Evolutionary conservation across 2,797 vertebrate species (phyloP).

Genomic region (Silurus aristotelis): DNA sequence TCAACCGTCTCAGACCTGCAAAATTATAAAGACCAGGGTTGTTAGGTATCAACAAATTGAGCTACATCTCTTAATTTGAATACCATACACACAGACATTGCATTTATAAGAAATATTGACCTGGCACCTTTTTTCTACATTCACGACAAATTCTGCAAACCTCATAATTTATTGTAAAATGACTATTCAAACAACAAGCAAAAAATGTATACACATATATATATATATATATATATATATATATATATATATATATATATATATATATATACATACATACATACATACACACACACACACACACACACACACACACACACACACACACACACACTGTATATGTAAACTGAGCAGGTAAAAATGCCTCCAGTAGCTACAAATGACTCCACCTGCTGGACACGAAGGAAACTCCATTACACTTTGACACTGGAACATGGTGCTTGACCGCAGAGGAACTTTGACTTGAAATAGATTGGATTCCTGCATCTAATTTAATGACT

Average conservation of each 20-base stretch:
- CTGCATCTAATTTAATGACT: conserved; percentile 43
- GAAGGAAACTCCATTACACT: conserved; percentile 36
- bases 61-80: background rate
- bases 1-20: background rate
- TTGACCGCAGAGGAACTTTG: conserved; percentile 30
- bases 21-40: background rate
- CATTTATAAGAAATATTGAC: background rate
- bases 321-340: too few relatives aligned
- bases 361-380: background rate
- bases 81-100: background rate
- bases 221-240: too few relatives aligned
- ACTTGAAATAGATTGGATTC: conserved; percentile 48
- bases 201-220: background rate
- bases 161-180: conserved; percentile 22
- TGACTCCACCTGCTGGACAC: conserved; percentile 34
- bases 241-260: too few relatives aligned
- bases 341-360: background rate
- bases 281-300: too few relatives aligned
- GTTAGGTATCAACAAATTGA: background rate
- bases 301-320: too few relatives aligned
- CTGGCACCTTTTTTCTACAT: conserved; percentile 23
- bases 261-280: too few relatives aligned
- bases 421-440: conserved; percentile 18
- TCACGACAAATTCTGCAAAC: background rate
- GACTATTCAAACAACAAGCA: conserved; percentile 12